Percentiles rank a stretch among this genome's conserved stretches.
These are phyloP conservation scores for Paramuricea clavata DNA, from an alignment of 92 coral and sea anemone genomes.

Conservation along the genomic window DNA sequence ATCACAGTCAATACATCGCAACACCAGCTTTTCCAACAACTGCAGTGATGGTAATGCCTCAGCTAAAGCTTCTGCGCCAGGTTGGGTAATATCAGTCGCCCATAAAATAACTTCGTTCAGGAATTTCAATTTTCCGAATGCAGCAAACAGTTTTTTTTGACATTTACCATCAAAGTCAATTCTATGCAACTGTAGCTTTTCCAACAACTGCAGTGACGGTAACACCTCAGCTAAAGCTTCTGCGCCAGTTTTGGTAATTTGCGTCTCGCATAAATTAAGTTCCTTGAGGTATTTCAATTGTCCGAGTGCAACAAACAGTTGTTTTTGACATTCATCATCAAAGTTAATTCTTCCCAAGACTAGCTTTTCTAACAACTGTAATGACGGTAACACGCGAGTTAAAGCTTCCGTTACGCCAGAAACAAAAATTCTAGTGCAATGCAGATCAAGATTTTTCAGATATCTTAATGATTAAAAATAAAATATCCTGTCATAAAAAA, in stretches of 20 bases:
- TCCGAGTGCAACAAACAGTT: background rate
- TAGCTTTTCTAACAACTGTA: background rate
- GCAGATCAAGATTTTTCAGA: background rate
- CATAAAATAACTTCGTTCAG: background rate
- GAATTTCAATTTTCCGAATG: slow-evolving; percentile 1
- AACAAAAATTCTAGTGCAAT: no score
- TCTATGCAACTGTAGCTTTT: background rate
- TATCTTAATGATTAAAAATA: background rate
- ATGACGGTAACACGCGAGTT: background rate
- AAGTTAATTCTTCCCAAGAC: background rate
- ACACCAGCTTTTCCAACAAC: no score
- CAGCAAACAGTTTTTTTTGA: background rate
- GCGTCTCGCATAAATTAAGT: background rate
- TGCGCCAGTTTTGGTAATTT: background rate
- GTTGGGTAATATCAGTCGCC: background rate
- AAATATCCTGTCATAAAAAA: no score
- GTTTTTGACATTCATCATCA: background rate
- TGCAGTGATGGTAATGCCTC: background rate
- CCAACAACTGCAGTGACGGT: slow-evolving; percentile 20
- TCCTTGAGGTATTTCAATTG: background rate
- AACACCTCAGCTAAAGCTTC: slow-evolving; percentile 18
- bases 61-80: slow-evolving; percentile 6
- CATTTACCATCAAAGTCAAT: background rate
- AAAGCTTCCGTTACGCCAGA: background rate
- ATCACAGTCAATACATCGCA: no score